Base-by-base conservation (phyloP, 1,140 invertebrate genomes). In the Brachionus koreanus region DNA sequence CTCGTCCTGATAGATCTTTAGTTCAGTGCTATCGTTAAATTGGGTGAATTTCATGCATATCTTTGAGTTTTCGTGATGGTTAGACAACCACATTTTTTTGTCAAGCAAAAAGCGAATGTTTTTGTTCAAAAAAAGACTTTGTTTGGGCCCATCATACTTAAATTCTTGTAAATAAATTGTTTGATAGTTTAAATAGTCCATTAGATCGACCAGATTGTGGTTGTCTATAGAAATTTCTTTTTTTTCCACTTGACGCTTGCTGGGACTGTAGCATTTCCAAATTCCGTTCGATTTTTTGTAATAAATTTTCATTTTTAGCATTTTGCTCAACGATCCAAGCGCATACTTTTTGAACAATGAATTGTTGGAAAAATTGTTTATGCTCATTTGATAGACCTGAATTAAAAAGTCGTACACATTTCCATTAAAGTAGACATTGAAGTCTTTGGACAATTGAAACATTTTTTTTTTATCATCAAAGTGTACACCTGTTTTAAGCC, bases 401-500 rank as follows among this genome's bases (percentile, higher is more conserved):
- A 79, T 19, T n/a, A 79, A 42, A 79, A 79, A 79, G n/a, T 79
- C 76, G 39, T 79, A 79, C 9, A 79, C 35, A 61, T 79, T 79
- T 19, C 39, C 35, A 39, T 79, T 65, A 16, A 79, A 79, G 10
- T 79, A 61, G 0, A 19, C 57, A 61, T 33, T 65, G 35, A 79
- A 79, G 46, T 79, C 76, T 23, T 39, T 39, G 76, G 19, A 61
- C 3, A 79, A 49, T 23, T 23, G 16, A 25, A 79, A 79, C 23
- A 23, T 33, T 12, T 79, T 79, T 42, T 43, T 57, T 23, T 39
- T 39, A 10, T 57, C 39, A 43, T 79, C 76, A 79, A 61, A 79
- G 25, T 61, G 19, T 29, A 79, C 39, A 5, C 76, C 76, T 5
- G 29, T 79, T 7, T 57, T 61, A 19, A 57, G n/a, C 49, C 49